A percentile compares a stretch with the other conserved stretches of the same genome.
Conservation (phyloP, 2,888 invertebrate genomes). For the Melipona beecheii region DNA sequence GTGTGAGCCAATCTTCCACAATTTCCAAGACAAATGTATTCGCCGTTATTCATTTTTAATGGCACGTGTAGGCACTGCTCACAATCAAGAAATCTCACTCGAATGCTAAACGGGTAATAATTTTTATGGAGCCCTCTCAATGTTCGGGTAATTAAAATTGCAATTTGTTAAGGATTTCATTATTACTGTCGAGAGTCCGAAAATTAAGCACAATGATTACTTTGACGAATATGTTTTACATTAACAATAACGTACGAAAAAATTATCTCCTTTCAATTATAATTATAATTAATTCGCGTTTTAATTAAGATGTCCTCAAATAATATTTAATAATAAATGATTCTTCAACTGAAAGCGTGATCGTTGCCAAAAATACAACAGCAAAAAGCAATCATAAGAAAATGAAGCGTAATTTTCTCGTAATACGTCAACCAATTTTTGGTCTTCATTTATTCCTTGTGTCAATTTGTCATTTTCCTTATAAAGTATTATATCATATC, state of each 20-base stretch:
- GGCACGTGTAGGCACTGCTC: conserved; percentile 13
- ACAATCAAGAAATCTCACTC: conserved; percentile 22
- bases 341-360: not conserved
- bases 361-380: not conserved
- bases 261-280: not conserved
- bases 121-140: not conserved
- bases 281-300: not conserved
- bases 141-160: conserved; percentile 29
- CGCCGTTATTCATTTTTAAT: conserved; percentile 28
- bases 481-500: no score
- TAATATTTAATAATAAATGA: not conserved
- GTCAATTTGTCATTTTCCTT: no score
- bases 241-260: not conserved
- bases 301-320: not conserved
- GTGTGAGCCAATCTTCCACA: not conserved
- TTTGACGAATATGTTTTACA: not conserved
- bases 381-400: not conserved
- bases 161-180: not conserved
- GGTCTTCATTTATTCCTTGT: no score
- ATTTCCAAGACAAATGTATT: not conserved
- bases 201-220: not conserved
- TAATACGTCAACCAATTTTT: not conserved
- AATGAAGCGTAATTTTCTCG: not conserved
- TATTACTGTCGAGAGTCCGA: not conserved
- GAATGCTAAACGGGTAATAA: conserved; percentile 6